phyloP scores from a whole-genome alignment of 2,113 vertebrate species.

The Baryphthengus martii region DNA sequence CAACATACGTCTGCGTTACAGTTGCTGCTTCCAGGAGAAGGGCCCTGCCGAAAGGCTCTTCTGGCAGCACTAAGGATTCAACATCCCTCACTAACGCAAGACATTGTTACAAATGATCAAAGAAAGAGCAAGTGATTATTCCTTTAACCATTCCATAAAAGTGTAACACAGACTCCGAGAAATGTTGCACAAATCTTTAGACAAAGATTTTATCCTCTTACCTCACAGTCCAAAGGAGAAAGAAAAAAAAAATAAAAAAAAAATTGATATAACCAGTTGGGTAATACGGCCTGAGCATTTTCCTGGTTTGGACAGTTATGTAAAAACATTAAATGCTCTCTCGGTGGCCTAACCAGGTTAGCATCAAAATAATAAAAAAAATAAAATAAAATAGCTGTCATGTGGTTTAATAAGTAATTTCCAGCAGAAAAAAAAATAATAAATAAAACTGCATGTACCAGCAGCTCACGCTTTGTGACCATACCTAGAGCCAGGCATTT shows the following conservation, averaged over 20 bases:
- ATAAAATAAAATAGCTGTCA: accelerated
- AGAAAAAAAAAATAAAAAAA: neutral
- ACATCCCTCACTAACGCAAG: accelerated
- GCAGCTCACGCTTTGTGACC: neutral
- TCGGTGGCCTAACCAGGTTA: neutral
- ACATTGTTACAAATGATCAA: neutral
- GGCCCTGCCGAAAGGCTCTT: neutral
- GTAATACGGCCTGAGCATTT: neutral
- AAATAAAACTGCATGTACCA: accelerated
- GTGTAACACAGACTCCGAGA: neutral
- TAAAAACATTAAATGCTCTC: neutral
- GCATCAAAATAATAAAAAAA: neutral
- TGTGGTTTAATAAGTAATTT: neutral
- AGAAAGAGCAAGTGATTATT: neutral
- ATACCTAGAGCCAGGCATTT: neutral
- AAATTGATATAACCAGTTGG: neutral
- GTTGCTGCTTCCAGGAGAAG: neutral
- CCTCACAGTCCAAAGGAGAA: neutral
- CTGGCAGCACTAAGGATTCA: neutral
- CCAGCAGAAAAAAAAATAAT: accelerated
- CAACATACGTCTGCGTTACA: neutral
- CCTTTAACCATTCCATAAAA: neutral
- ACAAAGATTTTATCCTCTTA: neutral
- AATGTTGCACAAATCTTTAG: neutral
- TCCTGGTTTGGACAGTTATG: neutral